Evolutionary conservation across 2,113 vertebrate genomes (phyloP), one percentile per base, ranked within the genome.

Genomic region (Hucho hucho): DNA sequence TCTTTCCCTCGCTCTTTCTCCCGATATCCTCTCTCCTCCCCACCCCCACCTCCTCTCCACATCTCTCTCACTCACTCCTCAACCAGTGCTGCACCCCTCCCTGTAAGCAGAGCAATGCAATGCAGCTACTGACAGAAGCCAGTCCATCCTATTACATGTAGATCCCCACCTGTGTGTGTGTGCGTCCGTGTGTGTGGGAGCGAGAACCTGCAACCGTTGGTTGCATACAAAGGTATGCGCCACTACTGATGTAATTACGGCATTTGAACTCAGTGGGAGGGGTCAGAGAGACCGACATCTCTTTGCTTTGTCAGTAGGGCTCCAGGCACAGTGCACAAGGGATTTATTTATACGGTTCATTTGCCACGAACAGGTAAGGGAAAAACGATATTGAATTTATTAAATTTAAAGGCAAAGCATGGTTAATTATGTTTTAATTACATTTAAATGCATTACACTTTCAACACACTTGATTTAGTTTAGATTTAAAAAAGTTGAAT

Each of bases 81-180:
- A 84, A 86, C 87, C 87, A 87, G 84, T 86, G 85, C 88, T 86
- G 86, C 88, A 83, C 87, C 89, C 85, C 56, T 13, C 46, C 56
- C 61, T 24, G 3, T 73, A 9, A 28, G 28, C 32, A 73, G 72
- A 18, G 29, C 71, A 73, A 43, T 25, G 43, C 37, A 18, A 37
- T 43, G 43, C 24, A 18, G 58, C 3, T 14, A 28, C 64, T 59
- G 25, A 56, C 7, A 11, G 53, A 59, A 28, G 46, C 4, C 6
- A 4, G 25, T 58, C 28, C 58, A 32, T 67, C 46, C 18, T 70
- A 4, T 71, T 56, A 28, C 1, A 16, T 43, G 18, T 22, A 3
- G 58, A 7, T 5, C 4, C 58, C 47, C 14, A 49, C 12, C 14
- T 25, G 1, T 25, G 18, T 20, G 18, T 43, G 9, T 37, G 25